Base-by-base conservation (phyloP, 2,113 vertebrate genomes). In the Rhea americana region DNA sequence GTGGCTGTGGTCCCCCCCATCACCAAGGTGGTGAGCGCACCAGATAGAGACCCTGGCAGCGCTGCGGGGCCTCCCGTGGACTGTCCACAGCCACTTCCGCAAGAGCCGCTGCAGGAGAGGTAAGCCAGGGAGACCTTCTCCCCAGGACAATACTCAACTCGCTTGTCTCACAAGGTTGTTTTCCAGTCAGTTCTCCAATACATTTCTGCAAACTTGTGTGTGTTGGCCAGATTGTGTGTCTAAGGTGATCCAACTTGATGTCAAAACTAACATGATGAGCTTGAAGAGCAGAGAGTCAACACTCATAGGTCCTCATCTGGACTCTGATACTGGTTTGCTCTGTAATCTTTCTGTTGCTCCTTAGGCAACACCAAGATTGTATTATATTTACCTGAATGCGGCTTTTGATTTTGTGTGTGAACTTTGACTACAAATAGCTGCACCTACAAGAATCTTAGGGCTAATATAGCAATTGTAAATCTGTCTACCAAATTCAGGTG, bases 1-100 rank as follows among this genome's bases (percentile, higher is more conserved):
- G 45, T 11, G 5, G 5, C 82, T 14, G 51, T 97, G 89, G 90
- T 96, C 62, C 96, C 93, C 0, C 88, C 93, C 9, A 91, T 98
- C 62, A 43, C n/a, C 0, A 96, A 95, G 81, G 66, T 88, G 2
- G 53, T 12, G 1, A 66, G 8, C 26, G 14, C 74, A 3, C 1
- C 14, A 9, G 67, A 20, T 30, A 18, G 16, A 68, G 45, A 48
- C 30, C 24, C 87, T 37, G n/a, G 32, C 37, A 20, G 61, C 2
- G 2, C 22, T 22, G 47, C 72, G 21, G 24, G 59, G 24, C 50
- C 61, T 53, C 39, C 84, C n/a, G 48, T 32, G 48, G 68, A 63
- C 18, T 48, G 67, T 71, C 30, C 32, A 41, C 28, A 65, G n/a
- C 17, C 66, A 10, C 25, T 41, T 66, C 90, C 67, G 41, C 77